Evolutionary conservation across 2,113 vertebrate genomes (phyloP).

Genomic region (Machaerirhynchus nigripectus): DNA sequence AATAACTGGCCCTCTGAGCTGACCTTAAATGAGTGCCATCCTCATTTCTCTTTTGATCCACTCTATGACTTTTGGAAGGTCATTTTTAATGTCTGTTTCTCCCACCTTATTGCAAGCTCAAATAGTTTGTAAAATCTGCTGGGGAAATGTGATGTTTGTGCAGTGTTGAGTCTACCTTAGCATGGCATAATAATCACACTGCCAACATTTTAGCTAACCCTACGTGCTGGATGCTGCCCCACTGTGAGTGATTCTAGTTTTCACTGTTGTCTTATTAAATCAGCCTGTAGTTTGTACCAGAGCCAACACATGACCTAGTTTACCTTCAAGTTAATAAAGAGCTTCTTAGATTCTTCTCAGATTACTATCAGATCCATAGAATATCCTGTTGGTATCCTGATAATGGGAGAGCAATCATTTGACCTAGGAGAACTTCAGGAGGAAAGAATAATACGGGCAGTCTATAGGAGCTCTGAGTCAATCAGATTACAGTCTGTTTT

Average conservation of each 20-base stretch:
- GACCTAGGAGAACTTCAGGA: not conserved
- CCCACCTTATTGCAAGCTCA: not conserved
- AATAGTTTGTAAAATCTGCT: not conserved
- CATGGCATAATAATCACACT: not conserved
- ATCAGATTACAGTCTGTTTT: not conserved
- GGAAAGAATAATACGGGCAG: not conserved
- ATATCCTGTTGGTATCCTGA: not conserved
- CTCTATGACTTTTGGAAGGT: not conserved
- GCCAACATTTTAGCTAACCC: not conserved
- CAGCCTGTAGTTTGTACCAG: not conserved
- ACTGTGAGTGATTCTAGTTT: constrained; percentile 38
- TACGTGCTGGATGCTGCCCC: not conserved
- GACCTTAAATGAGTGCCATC: not conserved
- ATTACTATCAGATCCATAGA: not conserved
- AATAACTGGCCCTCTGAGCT: not conserved
- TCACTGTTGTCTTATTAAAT: constrained; percentile 23
- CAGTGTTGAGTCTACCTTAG: not conserved
- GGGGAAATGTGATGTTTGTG: not conserved
- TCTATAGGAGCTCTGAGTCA: not conserved
- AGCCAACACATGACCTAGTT: not conserved
- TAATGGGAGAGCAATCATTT: not conserved
- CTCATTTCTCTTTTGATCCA: not conserved
- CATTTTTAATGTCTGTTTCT: not conserved
- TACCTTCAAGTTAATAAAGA: not conserved
- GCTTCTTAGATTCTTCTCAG: not conserved